Conservation (phyloP, 2,888 invertebrate genomes). For the Drosophila siamana region DNA sequence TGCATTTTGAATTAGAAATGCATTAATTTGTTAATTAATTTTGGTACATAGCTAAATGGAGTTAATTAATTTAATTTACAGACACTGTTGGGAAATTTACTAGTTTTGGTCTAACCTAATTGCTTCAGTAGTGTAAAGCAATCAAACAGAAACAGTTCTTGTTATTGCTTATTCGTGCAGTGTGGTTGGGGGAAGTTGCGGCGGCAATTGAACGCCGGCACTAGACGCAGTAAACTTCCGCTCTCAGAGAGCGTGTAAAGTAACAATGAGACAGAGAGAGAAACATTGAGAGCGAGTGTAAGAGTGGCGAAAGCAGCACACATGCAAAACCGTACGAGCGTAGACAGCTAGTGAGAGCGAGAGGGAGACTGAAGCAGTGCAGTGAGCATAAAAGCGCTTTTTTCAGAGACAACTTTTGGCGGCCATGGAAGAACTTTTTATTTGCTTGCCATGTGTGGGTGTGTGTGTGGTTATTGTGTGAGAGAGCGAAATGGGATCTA, state of each 20-base stretch:
- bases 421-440: conserved; percentile 51
- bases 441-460: conserved; percentile 39
- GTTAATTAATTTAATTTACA: not conserved
- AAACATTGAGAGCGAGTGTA: conserved; percentile 7
- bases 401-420: conserved; percentile 50
- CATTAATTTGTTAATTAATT: not conserved
- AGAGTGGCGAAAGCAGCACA: conserved; percentile 45
- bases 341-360: conserved; percentile 1
- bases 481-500: conserved; percentile 67
- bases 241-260: conserved; percentile 27
- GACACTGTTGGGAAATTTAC: not conserved
- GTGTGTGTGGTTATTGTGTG: conserved; percentile 27
- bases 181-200: conserved; percentile 17
- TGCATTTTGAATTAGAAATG: not conserved
- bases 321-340: conserved; percentile 21
- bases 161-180: conserved; percentile 46
- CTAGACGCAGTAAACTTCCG: conserved; percentile 65
- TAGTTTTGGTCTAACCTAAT: conserved; percentile 33
- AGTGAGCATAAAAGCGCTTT: conserved; percentile 64
- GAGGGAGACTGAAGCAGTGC: conserved; percentile 35
- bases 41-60: not conserved
- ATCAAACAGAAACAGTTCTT: conserved; percentile 41
- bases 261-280: not conserved
- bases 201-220: conserved; percentile 44
- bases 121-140: conserved; percentile 35